Percentiles rank a stretch among this genome's conserved stretches.
Evolutionary conservation across 2,113 vertebrate genomes (phyloP).

Genomic region (Bothrops jararaca): DNA sequence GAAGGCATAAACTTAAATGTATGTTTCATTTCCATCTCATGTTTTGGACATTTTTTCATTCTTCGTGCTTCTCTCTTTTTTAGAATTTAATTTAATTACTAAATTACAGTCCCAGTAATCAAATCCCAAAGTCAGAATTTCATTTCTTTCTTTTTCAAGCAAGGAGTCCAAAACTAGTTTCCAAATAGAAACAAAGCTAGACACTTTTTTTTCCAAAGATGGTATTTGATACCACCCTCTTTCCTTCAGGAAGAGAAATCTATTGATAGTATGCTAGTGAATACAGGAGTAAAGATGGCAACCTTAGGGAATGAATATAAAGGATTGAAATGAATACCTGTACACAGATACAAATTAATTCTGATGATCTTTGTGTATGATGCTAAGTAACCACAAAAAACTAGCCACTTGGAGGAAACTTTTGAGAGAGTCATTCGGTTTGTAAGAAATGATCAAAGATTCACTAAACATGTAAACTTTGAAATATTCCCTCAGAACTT

Average conservation of each 20-base stretch:
- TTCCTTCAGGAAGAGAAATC: background rate
- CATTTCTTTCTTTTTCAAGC: background rate
- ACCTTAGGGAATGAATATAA: background rate
- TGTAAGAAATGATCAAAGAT: background rate
- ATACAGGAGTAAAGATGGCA: background rate
- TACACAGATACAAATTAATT: background rate
- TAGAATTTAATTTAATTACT: background rate
- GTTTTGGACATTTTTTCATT: background rate
- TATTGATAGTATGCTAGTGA: background rate
- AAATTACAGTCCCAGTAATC: background rate
- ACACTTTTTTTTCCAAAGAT: background rate
- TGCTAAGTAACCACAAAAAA: background rate
- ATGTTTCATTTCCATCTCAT: background rate
- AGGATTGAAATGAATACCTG: background rate
- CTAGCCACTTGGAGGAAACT: background rate
- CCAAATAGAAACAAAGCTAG: background rate
- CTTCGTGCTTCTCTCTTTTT: background rate
- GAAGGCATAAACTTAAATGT: background rate
- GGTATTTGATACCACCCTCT: background rate
- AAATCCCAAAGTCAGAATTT: background rate
- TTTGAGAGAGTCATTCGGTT: background rate
- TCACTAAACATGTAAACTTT: background rate
- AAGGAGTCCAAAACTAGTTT: background rate
- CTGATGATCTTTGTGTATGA: background rate
- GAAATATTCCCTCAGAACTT: background rate